These are phyloP conservation scores for Ramphastos sulfuratus DNA, from an alignment of 2,113 vertebrate species.

Conservation along the genomic window DNA sequence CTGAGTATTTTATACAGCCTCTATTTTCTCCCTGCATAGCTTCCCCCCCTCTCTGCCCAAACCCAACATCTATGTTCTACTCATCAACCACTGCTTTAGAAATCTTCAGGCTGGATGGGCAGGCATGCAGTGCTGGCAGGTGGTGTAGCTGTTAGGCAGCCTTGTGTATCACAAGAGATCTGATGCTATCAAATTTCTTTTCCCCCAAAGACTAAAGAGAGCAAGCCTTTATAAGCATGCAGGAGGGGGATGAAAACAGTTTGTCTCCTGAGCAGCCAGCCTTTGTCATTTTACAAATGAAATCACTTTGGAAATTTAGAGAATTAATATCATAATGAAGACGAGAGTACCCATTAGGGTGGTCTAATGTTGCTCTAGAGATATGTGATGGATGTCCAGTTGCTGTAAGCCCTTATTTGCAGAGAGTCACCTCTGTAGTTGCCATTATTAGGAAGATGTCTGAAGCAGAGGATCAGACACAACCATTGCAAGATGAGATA, in stretches of 20 bases:
- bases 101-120: conserved; percentile 76
- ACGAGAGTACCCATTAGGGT: conserved; percentile 92
- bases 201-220: conserved; percentile 81
- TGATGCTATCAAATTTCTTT: conserved; percentile 88
- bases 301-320: conserved; percentile 93
- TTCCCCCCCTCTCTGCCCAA: conserved; percentile 5
- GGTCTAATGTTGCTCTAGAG: conserved; percentile 96
- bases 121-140: conserved; percentile 84
- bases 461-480: conserved; percentile 88
- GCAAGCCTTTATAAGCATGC: conserved; percentile 80
- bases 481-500: conserved; percentile 87
- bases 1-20: conserved; percentile 65
- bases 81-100: conserved; percentile 75
- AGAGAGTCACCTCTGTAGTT: conserved; percentile 92
- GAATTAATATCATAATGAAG: conserved; percentile 99
- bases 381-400: conserved; percentile 93
- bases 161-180: conserved; percentile 88
- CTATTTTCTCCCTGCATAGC: conserved; percentile 56
- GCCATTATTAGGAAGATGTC: conserved; percentile 95
- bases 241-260: conserved; percentile 87
- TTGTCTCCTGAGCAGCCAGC: conserved; percentile 88
- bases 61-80: conserved; percentile 68
- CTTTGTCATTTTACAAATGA: conserved; percentile 94
- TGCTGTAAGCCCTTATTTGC: conserved; percentile 93
- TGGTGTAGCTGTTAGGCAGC: conserved; percentile 84